Evolutionary conservation across 2,797 vertebrate genomes (phyloP).

Genomic region (Hirundo rustica): DNA sequence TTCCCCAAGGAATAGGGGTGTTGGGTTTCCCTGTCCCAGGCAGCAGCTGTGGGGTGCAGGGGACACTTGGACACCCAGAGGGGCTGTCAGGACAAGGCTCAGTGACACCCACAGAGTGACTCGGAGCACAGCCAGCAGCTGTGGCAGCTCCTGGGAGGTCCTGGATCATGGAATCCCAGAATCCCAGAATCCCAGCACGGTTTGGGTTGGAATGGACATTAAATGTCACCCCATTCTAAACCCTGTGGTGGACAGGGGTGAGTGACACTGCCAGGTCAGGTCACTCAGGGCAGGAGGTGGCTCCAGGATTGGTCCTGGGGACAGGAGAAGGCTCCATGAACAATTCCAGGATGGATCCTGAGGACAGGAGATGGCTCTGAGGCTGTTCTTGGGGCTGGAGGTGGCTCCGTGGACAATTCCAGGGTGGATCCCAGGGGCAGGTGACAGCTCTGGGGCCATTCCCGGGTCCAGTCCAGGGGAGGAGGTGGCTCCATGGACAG

Average conservation of each 20-base stretch:
- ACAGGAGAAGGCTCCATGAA: no score
- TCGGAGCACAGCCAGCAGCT: not conserved
- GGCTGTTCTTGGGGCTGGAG: no score
- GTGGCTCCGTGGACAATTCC: not conserved
- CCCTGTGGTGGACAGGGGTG: no score
- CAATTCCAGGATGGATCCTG: rapidly evolving
- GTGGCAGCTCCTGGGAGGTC: not conserved
- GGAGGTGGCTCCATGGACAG: not conserved
- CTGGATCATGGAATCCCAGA: not conserved
- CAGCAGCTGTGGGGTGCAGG: not conserved
- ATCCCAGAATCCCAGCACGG: not conserved
- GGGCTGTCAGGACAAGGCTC: not conserved
- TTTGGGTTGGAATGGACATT: not conserved
- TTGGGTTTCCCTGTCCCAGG: not conserved
- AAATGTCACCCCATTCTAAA: no score
- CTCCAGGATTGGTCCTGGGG: no score
- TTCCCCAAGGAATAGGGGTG: rapidly evolving
- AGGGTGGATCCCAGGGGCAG: not conserved
- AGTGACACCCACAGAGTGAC: not conserved
- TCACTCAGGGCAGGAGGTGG: not conserved
- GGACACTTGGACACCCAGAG: not conserved
- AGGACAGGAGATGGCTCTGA: not conserved
- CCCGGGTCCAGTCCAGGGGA: not conserved
- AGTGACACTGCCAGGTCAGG: no score
- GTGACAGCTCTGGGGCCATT: not conserved